Conservation (phyloP, 2,888 invertebrate genomes). For the Thereva nobilitata region DNA sequence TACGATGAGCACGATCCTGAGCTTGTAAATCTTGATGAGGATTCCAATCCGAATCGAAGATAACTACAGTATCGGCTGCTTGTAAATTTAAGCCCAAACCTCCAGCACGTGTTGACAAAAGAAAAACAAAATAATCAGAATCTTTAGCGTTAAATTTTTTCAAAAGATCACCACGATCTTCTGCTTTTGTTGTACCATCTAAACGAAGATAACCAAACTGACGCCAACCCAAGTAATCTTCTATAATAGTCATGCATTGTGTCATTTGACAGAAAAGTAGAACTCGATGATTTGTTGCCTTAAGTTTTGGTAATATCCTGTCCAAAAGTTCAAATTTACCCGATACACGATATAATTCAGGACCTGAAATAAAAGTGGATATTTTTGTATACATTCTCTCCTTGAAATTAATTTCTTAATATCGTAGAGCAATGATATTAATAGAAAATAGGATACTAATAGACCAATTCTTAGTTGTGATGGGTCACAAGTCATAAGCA, state of each 20-base stretch:
- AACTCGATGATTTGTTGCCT: constrained; percentile 90
- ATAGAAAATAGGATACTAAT: too few relatives aligned
- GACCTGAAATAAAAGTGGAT: constrained; percentile 52
- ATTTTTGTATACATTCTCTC: neutral
- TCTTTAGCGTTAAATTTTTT: constrained; percentile 87
- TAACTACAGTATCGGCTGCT: constrained; percentile 97
- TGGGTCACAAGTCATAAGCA: too few relatives aligned
- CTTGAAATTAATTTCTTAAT: neutral
- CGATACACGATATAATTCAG: constrained; percentile 89
- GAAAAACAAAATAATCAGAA: constrained; percentile 93
- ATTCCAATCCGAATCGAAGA: constrained; percentile 99
- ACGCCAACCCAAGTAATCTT: constrained; percentile 94
- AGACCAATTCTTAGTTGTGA: too few relatives aligned
- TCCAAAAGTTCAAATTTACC: constrained; percentile 98
- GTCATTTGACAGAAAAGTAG: constrained; percentile 99
- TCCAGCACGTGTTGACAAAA: constrained; percentile 96
- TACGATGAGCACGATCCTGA: constrained; percentile 98
- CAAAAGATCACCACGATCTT: constrained; percentile 93
- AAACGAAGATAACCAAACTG: constrained; percentile 88
- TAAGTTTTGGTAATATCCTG: constrained; percentile 94
- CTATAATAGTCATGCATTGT: constrained; percentile 97
- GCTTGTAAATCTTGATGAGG: constrained; percentile 99
- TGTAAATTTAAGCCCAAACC: constrained; percentile 97
- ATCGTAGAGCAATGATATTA: neutral
- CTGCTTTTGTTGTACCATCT: constrained; percentile 98